Evolutionary conservation across 2,888 invertebrate genomes (phyloP), one percentile per base, ranked within the genome.

Genomic region (Lathronympha strigana): DNA sequence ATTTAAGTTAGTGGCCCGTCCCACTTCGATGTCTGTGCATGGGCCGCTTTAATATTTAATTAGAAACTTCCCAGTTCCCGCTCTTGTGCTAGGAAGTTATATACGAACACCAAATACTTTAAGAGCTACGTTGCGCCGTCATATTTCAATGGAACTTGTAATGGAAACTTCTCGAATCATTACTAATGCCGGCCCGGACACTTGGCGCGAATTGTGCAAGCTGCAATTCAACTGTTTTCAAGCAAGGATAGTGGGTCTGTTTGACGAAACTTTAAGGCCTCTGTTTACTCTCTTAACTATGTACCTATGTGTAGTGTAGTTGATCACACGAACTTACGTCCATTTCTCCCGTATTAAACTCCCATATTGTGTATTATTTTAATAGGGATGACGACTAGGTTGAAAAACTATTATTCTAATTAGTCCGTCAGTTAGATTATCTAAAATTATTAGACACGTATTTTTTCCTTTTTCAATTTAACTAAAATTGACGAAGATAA

Each of bases 1-100:
- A 70, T 70, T 69, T 61, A 67, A 73, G 69, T 74, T 73, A 72
- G 77, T 74, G 71, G 61, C 69, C 71, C 73, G 75, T 74, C 73
- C 67, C 61, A 45, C 73, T 75, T 73, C 75, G 75, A 76, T 74
- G 77, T 75, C 75, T 77, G 31, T 40, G 76, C 78, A 72, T 69
- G 78, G 76, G 76, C 78, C 73, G 74, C 79, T 77, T 86, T 81
- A 85, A 87, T 87, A 84, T 87, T 87, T 86, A 85, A 87, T 87
- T 83, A 85, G 79, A 81, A 86, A 87, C 83, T 86, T 86, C 78
- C 74, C 78, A 71, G 71, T 72, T 70, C 73, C 74, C 74, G 70
- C 75, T 66, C 72, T 73, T 73, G 72, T 71, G 70, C 72, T 72
- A 73, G 78, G 73, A 81, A 83, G 78, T 81, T 81, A 73, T 73